Evolutionary conservation across 2,113 vertebrate genomes (phyloP), one percentile per base, ranked within the genome.

Genomic region (Brachyhypopomus occidentalis): DNA sequence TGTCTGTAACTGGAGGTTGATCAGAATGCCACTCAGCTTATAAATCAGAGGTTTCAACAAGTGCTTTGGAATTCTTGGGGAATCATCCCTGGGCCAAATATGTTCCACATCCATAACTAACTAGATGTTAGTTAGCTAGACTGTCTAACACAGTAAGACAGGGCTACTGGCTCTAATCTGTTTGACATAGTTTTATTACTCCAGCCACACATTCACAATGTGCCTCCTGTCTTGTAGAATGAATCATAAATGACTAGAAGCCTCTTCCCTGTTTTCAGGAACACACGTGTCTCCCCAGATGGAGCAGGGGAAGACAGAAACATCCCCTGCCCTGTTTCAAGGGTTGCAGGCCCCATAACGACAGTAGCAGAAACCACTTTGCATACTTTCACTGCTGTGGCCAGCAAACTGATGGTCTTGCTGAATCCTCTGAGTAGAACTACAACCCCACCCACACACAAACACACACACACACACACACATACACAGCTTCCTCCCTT

Each of bases 321-420:
- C 23, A 8, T 87, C 71, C 55, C 22, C 5, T 2, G 56, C 78
- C 23, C n/a, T 71, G 55, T 77, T 79, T 56, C 60, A 73, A 75
- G 77, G 78, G 73, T 82, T 59, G 64, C 48, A 1, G 86, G 91
- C 87, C 89, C 90, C 91, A 86, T 93, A 92, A 94, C 84, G 91
- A 90, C 81, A 88, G 83, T 79, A 92, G 79, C 93, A 93, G 93
- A 92, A 86, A 86, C 77, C 82, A 12, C 52, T 70, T 88, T 88
- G 85, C 92, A 92, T 92, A 88, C 86, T 90, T 92, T 85, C 64
- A 82, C 92, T 92, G 92, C 77, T 90, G 85, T 74, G 92, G 74
- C 85, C 89, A 89, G 92, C 89, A 91, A 80, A 81, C 6, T 52
- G 56, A 75, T 70, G 85, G 85, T 85, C 87, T 66, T 79, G 71